phyloP scores from a whole-genome alignment of 2,113 vertebrate genomes.

The Formicarius rufipectus region DNA sequence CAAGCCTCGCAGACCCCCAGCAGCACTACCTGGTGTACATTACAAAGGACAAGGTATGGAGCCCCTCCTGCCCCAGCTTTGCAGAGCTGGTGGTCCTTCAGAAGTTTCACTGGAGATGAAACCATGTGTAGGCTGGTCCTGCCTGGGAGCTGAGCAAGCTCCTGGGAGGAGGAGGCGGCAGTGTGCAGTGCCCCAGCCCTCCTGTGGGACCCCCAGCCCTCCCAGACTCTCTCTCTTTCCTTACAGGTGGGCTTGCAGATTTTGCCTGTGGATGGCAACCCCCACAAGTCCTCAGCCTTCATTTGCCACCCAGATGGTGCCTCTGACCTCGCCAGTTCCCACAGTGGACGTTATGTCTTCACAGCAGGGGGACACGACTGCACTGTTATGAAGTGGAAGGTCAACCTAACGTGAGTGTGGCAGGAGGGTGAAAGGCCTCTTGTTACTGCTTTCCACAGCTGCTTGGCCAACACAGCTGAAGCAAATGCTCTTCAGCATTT shows the following conservation, averaged over 20 bases:
- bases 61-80: not conserved
- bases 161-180: not conserved
- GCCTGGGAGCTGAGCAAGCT: not conserved
- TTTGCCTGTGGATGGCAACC: constrained; percentile 91
- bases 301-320: constrained; percentile 84
- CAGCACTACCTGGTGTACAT: constrained; percentile 83
- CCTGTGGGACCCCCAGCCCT: not conserved
- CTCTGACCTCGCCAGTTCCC: constrained; percentile 78
- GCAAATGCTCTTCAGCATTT: not conserved
- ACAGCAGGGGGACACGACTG: constrained; percentile 84
- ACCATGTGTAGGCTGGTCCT: not conserved
- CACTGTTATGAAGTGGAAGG: constrained; percentile 83
- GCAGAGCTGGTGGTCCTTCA: not conserved
- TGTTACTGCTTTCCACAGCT: not conserved
- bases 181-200: not conserved
- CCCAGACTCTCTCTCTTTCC: not conserved
- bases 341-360: constrained; percentile 80
- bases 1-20: constrained; percentile 18
- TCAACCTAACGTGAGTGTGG: constrained; percentile 78
- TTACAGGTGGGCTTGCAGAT: constrained; percentile 91
- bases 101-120: not conserved
- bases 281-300: constrained; percentile 84
- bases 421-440: not conserved
- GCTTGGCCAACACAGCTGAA: not conserved
- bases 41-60: constrained; percentile 85